These are phyloP conservation scores for Danio albolineatus DNA, from an alignment of 2,797 vertebrate genomes.

Conservation along the genomic window DNA sequence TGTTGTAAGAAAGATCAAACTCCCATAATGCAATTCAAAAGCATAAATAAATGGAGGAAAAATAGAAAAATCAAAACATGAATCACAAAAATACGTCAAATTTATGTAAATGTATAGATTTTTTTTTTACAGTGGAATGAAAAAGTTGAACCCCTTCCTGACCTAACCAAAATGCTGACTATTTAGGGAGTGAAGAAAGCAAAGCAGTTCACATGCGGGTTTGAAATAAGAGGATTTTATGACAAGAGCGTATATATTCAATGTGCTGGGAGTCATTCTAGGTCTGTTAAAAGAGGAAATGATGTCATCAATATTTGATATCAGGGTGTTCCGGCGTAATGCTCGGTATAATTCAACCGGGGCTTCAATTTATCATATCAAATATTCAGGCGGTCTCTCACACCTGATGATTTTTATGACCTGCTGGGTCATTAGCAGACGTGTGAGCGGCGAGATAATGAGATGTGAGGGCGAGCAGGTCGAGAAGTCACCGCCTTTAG, in stretches of 20 bases:
- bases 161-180: not conserved
- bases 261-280: not conserved
- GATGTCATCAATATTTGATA: constrained; percentile 14
- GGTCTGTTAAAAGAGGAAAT: constrained; percentile 23
- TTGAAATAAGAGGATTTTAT: not conserved
- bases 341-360: not conserved
- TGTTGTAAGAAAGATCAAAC: too few species aligned
- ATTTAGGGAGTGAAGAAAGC: not conserved
- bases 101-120: too few species aligned
- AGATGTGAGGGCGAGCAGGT: not conserved
- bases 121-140: too few species aligned
- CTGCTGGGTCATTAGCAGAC: constrained; percentile 19
- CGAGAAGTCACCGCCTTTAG: not conserved
- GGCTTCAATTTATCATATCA: constrained; percentile 26
- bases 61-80: too few species aligned
- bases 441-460: constrained; percentile 5
- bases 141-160: too few species aligned
- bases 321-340: constrained; percentile 17
- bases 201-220: too few species aligned
- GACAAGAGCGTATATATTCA: not conserved
- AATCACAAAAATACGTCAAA: too few species aligned
- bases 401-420: constrained; percentile 8
- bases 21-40: too few species aligned
- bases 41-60: too few species aligned
- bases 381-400: constrained; percentile 18